Evolutionary conservation across 2,888 invertebrate species (phyloP), one percentile per base, ranked within the genome.

Genomic region (Tetramorium bicarinatum): DNA sequence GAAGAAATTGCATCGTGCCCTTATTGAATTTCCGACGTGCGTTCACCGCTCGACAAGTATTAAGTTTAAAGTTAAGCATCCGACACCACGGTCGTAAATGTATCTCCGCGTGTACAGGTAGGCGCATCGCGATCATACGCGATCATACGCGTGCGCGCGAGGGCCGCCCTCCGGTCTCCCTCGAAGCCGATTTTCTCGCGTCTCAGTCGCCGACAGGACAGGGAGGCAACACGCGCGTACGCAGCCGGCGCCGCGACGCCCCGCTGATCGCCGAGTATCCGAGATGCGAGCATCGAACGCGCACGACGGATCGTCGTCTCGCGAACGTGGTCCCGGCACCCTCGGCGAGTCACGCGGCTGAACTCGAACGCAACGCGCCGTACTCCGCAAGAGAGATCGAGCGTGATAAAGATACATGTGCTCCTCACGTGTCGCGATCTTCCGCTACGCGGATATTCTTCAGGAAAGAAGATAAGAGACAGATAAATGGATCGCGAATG

Each of bases 161-260:
- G 85, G 82, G 2, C 56, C 64, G 61, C 67, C n/a, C 41, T 54
- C 71, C 71, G 83, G 21, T 38, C 62, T 64, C 64, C 52, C 62
- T 64, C 34, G 56, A 38, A 79, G 59, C 79, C 59, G 71, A 91
- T 90, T 88, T 89, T 87, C 75, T 44, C 83, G 62, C 47, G 34
- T 85, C 88, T 91, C 91, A 92, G 92, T 92, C 87, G 90, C 83
- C 87, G 85, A 86, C 85, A 56, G 85, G 84, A 87, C 85, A 38
- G 85, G 89, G 85, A 88, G 91, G 91, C 88, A 85, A 72, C 86
- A 71, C 86, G 85, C 84, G 83, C 54, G 81, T 59, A 71, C 87
- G 76, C 18, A 61, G 61, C 80, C 69, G 83, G 74, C 71, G 69
- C 74, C 59, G 66, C 59, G 49, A 13, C 66, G 18, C 29, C 29